Percentiles rank a stretch among this genome's conserved stretches.
phyloP scores from a whole-genome alignment of 2,113 vertebrate genomes.

The Oreochromis tanganicae region DNA sequence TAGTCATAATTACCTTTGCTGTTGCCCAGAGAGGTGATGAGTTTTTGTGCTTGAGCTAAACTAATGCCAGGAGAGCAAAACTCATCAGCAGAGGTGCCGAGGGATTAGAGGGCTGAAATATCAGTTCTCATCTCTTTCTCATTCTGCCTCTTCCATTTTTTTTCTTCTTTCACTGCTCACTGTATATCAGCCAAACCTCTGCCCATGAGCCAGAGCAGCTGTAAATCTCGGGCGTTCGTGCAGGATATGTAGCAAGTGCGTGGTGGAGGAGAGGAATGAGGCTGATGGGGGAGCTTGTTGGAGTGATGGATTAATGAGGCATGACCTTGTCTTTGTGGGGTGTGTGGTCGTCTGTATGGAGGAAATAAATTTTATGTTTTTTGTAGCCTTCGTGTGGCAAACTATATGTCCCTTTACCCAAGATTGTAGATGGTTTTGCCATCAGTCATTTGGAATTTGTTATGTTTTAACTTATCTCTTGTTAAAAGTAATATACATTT shows the following conservation, averaged over 20 bases:
- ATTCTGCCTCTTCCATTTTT: not conserved
- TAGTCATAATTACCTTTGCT: constrained; percentile 63
- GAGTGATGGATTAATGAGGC: constrained; percentile 68
- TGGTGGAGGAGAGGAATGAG: not conserved
- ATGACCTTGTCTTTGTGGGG: constrained; percentile 54
- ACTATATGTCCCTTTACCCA: not conserved
- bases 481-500: not conserved
- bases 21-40: constrained; percentile 41
- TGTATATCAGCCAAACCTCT: constrained; percentile 44
- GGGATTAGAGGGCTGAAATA: constrained; percentile 8
- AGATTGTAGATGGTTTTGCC: not conserved
- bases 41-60: constrained; percentile 7
- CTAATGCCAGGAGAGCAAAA: constrained; percentile 19
- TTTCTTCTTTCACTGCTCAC: not conserved
- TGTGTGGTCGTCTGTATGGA: constrained; percentile 3
- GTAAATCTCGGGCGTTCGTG: constrained; percentile 46
- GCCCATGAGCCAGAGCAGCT: constrained; percentile 2
- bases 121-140: constrained; percentile 5
- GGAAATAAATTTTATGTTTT: not conserved
- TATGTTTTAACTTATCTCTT: not conserved
- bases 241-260: constrained; percentile 41
- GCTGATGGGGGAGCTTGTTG: constrained; percentile 32
- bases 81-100: constrained; percentile 13
- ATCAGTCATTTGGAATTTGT: not conserved
- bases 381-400: not conserved